These are phyloP conservation scores for Papilio polytes DNA, from an alignment of 1,140 invertebrate species.

Conservation along the genomic window DNA sequence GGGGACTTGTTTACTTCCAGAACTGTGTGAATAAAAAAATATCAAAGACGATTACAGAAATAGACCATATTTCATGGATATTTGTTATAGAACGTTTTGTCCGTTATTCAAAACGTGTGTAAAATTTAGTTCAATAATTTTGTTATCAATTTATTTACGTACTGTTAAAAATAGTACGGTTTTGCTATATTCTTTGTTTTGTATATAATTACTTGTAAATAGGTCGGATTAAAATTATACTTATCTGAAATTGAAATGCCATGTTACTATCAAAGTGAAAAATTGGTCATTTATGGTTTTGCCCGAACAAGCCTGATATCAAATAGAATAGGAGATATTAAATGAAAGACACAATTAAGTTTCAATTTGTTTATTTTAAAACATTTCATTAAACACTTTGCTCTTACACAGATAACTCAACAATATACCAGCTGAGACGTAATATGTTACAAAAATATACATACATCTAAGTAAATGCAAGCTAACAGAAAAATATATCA, in stretches of 20 bases:
- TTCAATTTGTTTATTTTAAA: background rate
- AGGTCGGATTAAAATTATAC: too few species aligned
- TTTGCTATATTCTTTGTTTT: background rate
- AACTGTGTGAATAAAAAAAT: constrained; percentile 31
- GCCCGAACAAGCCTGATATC: too few species aligned
- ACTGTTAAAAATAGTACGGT: background rate
- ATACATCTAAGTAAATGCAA: constrained; percentile 31
- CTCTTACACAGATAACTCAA: constrained; percentile 2
- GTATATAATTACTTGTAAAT: too few species aligned
- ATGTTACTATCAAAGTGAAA: too few species aligned
- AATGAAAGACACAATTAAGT: constrained; percentile 23
- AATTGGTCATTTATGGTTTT: too few species aligned
- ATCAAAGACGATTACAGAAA: background rate
- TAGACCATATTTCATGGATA: background rate
- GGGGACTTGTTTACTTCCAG: constrained; percentile 51
- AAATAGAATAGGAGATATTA: background rate
- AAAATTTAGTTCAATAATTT: background rate
- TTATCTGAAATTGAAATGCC: too few species aligned
- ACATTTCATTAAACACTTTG: background rate
- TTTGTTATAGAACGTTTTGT: background rate
- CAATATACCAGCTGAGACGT: background rate
- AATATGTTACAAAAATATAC: constrained; percentile 33
- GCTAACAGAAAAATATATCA: background rate
- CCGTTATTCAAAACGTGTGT: background rate
- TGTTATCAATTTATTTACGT: background rate